Evolutionary conservation across 64 coral and sea anemone genomes (phyloP).

Genomic region (Montipora capricornis): DNA sequence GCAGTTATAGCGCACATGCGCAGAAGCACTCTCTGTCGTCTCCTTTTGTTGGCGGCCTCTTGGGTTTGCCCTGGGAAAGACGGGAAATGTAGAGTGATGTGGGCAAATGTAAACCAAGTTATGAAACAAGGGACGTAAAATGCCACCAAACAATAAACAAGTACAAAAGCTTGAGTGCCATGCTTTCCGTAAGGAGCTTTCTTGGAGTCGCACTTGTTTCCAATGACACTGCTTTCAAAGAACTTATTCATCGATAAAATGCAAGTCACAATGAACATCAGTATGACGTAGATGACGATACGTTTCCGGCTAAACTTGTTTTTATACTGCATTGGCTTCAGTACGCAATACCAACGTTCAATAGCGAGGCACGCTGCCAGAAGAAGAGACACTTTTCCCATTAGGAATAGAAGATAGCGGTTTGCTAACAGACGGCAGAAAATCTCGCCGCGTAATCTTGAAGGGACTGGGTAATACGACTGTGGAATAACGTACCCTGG

Average conservation of each 20-base stretch:
- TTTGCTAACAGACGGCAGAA: conserved; percentile 48
- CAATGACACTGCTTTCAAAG: background rate
- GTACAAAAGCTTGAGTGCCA: background rate
- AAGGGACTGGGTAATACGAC: conserved; percentile 12
- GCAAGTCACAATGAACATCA: conserved; percentile 37
- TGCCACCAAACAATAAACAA: background rate
- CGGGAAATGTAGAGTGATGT: conserved; percentile 17
- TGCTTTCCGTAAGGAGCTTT: background rate
- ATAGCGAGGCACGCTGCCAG: conserved; percentile 61
- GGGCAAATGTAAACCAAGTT: conserved; percentile 66
- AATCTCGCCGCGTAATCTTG: conserved; percentile 49
- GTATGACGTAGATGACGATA: conserved; percentile 4
- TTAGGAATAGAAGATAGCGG: conserved; percentile 48
- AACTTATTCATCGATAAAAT: conserved; percentile 51
- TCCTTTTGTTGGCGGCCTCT: background rate
- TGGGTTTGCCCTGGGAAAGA: background rate
- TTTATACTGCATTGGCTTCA: conserved; percentile 45
- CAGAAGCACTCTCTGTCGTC: conserved; percentile 4
- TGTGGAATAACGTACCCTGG: conserved; percentile 10
- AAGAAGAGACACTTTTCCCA: conserved; percentile 66
- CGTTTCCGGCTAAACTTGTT: conserved; percentile 27
- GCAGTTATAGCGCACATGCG: conserved; percentile 51
- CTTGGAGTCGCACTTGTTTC: background rate
- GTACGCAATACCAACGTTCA: conserved; percentile 57
- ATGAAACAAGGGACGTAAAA: conserved; percentile 51